phyloP scores from a whole-genome alignment of 2,888 invertebrate species.

The Polydrusus cervinus region DNA sequence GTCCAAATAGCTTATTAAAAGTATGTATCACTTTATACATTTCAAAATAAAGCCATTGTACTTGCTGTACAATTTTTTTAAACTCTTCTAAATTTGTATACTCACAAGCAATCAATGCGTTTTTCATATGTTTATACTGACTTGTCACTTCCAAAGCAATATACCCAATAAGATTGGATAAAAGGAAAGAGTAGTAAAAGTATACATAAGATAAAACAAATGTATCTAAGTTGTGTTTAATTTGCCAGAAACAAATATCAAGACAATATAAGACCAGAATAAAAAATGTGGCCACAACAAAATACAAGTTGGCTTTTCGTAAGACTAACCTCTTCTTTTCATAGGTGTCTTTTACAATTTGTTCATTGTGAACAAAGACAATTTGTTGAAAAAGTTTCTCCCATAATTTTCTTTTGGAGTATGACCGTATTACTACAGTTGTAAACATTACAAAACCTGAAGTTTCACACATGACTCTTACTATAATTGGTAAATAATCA shows the following conservation, averaged over 20 bases:
- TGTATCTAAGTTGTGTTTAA: conserved; percentile 39
- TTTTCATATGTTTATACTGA: conserved; percentile 47
- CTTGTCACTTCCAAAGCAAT: conserved; percentile 43
- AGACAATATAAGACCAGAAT: conserved; percentile 42
- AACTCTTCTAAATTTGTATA: conserved; percentile 36
- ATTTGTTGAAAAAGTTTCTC: conserved; percentile 46
- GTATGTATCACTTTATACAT: conserved; percentile 45
- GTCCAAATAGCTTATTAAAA: conserved; percentile 49
- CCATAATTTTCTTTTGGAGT: conserved; percentile 50
- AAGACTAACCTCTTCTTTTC: conserved; percentile 34
- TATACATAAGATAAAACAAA: conserved; percentile 48
- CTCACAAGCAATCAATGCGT: conserved; percentile 38
- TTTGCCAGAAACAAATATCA: conserved; percentile 50
- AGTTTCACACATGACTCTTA: conserved; percentile 43
- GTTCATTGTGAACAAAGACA: conserved; percentile 40
- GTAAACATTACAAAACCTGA: conserved; percentile 45
- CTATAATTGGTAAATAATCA: conserved; percentile 40
- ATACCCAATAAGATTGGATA: conserved; percentile 47
- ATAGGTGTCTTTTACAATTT: conserved; percentile 43
- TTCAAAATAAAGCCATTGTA: conserved; percentile 40
- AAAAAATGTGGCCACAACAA: conserved; percentile 36
- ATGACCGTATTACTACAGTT: conserved; percentile 43
- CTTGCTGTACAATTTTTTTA: conserved; percentile 38
- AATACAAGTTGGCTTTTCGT: conserved; percentile 46
- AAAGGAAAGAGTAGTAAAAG: conserved; percentile 48